Evolutionary conservation across 2,113 vertebrate genomes (phyloP).

Genomic region (Lepisosteus oculatus): DNA sequence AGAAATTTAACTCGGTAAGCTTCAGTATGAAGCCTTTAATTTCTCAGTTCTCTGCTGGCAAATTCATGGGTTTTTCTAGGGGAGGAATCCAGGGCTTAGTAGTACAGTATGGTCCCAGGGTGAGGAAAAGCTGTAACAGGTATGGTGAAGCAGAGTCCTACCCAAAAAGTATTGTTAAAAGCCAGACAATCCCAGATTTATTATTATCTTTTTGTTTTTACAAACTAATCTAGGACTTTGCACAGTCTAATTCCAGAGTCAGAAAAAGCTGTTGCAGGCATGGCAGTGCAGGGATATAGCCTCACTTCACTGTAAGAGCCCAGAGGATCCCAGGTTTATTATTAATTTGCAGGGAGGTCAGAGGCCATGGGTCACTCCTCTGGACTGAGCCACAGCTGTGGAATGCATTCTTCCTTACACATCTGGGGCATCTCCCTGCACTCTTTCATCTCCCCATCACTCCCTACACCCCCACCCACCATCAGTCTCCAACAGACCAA

Average conservation of each 20-base stretch:
- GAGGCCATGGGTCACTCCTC: slow-evolving; percentile 41
- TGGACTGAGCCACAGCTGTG: slow-evolving; percentile 33
- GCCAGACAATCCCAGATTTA: slow-evolving; percentile 38
- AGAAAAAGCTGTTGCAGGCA: slow-evolving; percentile 19
- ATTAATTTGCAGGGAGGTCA: slow-evolving; percentile 37
- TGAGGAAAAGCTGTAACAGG: slow-evolving; percentile 19
- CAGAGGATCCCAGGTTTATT: slow-evolving; percentile 40
- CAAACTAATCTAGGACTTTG: no score
- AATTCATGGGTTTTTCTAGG: background rate
- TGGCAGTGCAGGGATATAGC: slow-evolving; percentile 19
- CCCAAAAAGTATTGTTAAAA: slow-evolving; percentile 19
- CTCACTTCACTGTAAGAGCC: slow-evolving; percentile 19
- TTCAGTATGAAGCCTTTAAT: no score
- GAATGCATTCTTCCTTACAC: slow-evolving; percentile 37
- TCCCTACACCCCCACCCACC: background rate
- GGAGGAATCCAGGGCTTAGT: background rate
- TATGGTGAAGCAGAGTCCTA: slow-evolving; percentile 14
- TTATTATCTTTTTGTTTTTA: slow-evolving; percentile 25
- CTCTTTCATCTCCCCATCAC: slow-evolving; percentile 35
- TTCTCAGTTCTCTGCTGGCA: background rate
- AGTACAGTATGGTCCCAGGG: slow-evolving; percentile 6
- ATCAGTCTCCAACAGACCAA: background rate
- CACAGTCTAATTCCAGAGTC: slow-evolving; percentile 3
- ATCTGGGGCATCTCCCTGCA: slow-evolving; percentile 41
- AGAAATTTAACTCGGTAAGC: no score